These are phyloP conservation scores for Aphelinus atriplicis DNA, from an alignment of 1,140 invertebrate genomes.

Conservation along the genomic window DNA sequence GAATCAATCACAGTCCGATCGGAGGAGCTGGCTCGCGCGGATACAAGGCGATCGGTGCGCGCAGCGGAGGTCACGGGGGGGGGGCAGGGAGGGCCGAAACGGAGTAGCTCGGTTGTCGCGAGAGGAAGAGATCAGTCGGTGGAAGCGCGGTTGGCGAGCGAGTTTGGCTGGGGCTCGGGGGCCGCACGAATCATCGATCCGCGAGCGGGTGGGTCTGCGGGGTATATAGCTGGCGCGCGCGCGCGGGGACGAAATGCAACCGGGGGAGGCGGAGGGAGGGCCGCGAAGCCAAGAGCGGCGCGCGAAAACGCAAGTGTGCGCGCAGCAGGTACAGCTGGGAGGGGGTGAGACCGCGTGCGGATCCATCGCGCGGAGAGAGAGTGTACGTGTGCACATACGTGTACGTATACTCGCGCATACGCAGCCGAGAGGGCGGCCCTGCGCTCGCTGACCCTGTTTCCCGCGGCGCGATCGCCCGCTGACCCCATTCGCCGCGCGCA, in stretches of 20 bases:
- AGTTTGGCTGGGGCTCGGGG: too few relatives aligned
- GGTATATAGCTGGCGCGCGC: too few relatives aligned
- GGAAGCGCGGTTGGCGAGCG: too few relatives aligned
- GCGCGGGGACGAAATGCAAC: background rate
- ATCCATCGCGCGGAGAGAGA: background rate
- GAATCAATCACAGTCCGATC: too few relatives aligned
- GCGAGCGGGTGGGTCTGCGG: too few relatives aligned
- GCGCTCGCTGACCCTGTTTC: constrained; percentile 22
- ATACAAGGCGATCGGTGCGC: too few relatives aligned
- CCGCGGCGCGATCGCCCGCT: constrained; percentile 10
- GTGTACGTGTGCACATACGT: background rate
- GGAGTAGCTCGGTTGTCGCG: too few relatives aligned
- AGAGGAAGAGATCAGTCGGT: too few relatives aligned
- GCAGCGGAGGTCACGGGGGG: too few relatives aligned
- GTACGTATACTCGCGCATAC: background rate
- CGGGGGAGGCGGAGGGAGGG: background rate
- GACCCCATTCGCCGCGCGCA: background rate
- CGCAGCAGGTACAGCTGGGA: background rate
- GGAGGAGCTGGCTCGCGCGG: too few relatives aligned
- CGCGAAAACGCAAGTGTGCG: background rate
- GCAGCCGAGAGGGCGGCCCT: background rate
- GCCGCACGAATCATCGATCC: background rate
- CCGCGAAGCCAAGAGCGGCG: too few relatives aligned
- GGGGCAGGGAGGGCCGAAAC: too few relatives aligned
- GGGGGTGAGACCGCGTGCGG: background rate